Conservation (phyloP, 2,888 invertebrate genomes). For the Aelia acuminata region DNA sequence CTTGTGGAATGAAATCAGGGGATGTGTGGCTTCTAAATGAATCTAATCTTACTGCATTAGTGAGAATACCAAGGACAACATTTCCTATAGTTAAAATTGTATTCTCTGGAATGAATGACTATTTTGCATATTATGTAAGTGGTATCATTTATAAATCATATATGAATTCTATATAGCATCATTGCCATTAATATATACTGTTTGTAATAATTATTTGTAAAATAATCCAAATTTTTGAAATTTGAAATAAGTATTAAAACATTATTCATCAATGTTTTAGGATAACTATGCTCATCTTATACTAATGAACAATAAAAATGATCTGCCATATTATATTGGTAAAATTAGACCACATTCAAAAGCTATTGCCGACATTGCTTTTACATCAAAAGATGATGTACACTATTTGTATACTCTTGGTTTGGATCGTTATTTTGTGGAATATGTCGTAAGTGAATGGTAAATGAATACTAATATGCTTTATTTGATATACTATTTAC, state of each 20-base stretch:
- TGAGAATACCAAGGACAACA: constrained; percentile 8
- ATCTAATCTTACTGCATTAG: background rate
- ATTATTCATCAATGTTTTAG: background rate
- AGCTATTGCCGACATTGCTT: constrained; percentile 48
- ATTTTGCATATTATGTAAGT: constrained; percentile 39
- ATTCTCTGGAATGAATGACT: constrained; percentile 14
- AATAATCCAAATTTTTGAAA: background rate
- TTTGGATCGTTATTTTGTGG: constrained; percentile 47
- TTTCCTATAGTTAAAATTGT: constrained; percentile 26
- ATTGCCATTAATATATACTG: too few species aligned
- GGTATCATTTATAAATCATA: background rate
- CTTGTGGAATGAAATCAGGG: constrained; percentile 38
- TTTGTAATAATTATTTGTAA: background rate
- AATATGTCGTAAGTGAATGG: constrained; percentile 46
- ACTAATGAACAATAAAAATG: constrained; percentile 20
- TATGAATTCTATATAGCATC: background rate
- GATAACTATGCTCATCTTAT: constrained; percentile 37
- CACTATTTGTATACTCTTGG: constrained; percentile 45
- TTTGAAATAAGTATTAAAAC: background rate
- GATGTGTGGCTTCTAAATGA: constrained; percentile 25
- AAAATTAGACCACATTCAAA: constrained; percentile 53
- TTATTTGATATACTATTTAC: background rate
- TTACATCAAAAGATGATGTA: constrained; percentile 5
- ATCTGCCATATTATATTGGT: constrained; percentile 12
- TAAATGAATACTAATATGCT: background rate